These are phyloP conservation scores for Drosophila prosaltans DNA, from an alignment of 1,140 invertebrate genomes.

Conservation along the genomic window DNA sequence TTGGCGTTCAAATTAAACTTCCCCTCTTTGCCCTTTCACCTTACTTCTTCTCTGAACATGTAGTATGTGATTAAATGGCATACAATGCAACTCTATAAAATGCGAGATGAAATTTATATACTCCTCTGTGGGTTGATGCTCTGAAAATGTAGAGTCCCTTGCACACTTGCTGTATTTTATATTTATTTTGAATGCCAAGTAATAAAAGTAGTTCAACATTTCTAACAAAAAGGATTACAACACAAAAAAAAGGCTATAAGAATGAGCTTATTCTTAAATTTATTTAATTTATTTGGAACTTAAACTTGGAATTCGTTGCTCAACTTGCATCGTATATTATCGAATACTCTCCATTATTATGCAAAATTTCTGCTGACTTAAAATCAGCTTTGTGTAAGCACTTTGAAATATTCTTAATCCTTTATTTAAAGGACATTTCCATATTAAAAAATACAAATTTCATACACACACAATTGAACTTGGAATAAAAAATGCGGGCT, in stretches of 20 bases:
- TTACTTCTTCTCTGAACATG: too few relatives aligned
- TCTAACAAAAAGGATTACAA: too few relatives aligned
- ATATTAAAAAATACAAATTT: not conserved
- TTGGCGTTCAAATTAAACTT: slow-evolving; percentile 29
- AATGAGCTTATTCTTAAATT: too few relatives aligned
- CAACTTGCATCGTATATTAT: too few relatives aligned
- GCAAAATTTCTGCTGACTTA: too few relatives aligned
- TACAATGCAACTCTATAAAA: slow-evolving; percentile 4
- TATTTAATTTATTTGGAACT: too few relatives aligned
- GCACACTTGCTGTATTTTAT: not conserved
- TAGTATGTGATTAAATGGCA: not conserved
- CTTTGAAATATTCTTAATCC: too few relatives aligned
- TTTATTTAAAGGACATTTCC: not conserved
- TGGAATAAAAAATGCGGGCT: slow-evolving; percentile 7
- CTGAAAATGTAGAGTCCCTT: not conserved
- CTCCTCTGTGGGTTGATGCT: slow-evolving; percentile 32
- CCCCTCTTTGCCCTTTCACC: not conserved
- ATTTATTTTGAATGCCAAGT: not conserved
- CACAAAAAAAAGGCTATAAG: too few relatives aligned
- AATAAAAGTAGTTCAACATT: too few relatives aligned
- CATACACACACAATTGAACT: not conserved
- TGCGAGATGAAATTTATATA: slow-evolving; percentile 35
- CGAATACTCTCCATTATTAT: too few relatives aligned
- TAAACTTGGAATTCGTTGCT: too few relatives aligned
- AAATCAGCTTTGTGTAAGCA: too few relatives aligned